These are phyloP conservation scores for Augiades crinisus DNA, from an alignment of 2,888 invertebrate species.

Conservation along the genomic window DNA sequence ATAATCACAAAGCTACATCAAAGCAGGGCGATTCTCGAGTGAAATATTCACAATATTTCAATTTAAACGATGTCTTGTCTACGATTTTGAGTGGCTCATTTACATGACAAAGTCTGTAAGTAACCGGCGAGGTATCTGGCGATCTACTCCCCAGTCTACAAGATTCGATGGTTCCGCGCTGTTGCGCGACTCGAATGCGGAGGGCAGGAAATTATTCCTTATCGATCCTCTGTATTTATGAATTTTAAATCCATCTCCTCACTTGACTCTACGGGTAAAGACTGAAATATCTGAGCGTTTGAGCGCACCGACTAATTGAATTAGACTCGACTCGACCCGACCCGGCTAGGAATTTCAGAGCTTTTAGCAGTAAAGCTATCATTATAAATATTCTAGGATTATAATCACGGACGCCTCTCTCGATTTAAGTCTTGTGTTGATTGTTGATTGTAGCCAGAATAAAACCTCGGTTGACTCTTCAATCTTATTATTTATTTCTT, in stretches of 20 bases:
- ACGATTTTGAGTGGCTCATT: conserved; percentile 64
- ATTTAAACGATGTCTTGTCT: conserved; percentile 53
- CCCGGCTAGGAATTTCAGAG: conserved; percentile 4
- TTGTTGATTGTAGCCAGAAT: conserved; percentile 13
- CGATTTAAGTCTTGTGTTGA: background rate
- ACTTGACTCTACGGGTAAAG: conserved; percentile 19
- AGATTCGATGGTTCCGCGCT: conserved; percentile 30
- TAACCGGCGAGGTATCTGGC: conserved; percentile 58
- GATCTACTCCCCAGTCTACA: conserved; percentile 27
- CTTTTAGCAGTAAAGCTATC: conserved; percentile 5
- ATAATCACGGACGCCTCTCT: background rate
- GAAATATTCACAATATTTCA: conserved; percentile 69
- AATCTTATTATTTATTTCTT: too few relatives aligned
- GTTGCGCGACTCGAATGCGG: conserved; percentile 31
- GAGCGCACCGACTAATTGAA: conserved; percentile 15
- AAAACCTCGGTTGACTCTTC: too few relatives aligned
- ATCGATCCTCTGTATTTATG: conserved; percentile 39
- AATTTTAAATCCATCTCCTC: conserved; percentile 38
- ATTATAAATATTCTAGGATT: conserved; percentile 1
- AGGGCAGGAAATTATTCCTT: conserved; percentile 33
- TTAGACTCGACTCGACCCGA: background rate
- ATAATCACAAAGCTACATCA: conserved; percentile 29
- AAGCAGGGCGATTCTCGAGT: conserved; percentile 46
- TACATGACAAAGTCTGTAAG: conserved; percentile 72
- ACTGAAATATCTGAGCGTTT: conserved; percentile 15